Percentiles rank a stretch among this genome's conserved stretches.
Evolutionary conservation across 2,888 invertebrate species (phyloP).

Genomic region (Andrena chrysosceles): DNA sequence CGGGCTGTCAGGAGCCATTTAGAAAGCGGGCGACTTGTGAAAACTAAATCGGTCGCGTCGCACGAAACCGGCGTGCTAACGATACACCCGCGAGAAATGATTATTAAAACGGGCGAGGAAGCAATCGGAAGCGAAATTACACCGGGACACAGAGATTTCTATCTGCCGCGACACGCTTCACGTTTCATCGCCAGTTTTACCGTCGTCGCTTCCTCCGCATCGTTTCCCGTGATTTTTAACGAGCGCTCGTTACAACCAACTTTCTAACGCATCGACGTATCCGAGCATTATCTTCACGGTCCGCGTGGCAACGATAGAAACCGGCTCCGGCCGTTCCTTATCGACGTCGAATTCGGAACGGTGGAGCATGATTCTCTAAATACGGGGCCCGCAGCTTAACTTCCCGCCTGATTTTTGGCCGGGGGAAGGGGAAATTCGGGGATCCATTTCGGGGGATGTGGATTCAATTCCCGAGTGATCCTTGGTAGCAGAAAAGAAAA

Average conservation of each 20-base stretch:
- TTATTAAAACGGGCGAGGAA: constrained; percentile 15
- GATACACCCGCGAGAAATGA: background rate
- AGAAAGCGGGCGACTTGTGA: constrained; percentile 25
- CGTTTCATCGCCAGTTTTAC: constrained; percentile 35
- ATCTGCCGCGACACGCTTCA: constrained; percentile 44
- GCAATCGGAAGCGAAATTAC: constrained; percentile 43
- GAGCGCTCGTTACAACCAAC: constrained; percentile 41
- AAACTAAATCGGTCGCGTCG: background rate
- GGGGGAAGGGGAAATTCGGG: background rate
- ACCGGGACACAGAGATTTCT: constrained; percentile 19
- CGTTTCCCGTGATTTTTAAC: constrained; percentile 48
- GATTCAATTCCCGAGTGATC: background rate
- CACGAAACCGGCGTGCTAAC: background rate
- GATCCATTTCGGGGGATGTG: background rate
- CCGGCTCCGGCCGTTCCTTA: constrained; percentile 24
- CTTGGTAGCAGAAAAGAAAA: background rate
- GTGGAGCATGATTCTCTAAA: constrained; percentile 21
- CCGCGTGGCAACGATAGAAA: constrained; percentile 15
- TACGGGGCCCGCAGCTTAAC: constrained; percentile 37
- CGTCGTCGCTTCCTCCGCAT: constrained; percentile 19
- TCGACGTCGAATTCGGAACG: constrained; percentile 29
- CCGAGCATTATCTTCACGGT: constrained; percentile 49
- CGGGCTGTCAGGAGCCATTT: constrained; percentile 12
- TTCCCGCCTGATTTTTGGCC: background rate
- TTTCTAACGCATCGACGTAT: constrained; percentile 55